Percentiles rank a stretch among this genome's conserved stretches.
These are phyloP conservation scores for Acrocyrtus sp. DNA, from an alignment of 2,888 invertebrate species.

Conservation along the genomic window DNA sequence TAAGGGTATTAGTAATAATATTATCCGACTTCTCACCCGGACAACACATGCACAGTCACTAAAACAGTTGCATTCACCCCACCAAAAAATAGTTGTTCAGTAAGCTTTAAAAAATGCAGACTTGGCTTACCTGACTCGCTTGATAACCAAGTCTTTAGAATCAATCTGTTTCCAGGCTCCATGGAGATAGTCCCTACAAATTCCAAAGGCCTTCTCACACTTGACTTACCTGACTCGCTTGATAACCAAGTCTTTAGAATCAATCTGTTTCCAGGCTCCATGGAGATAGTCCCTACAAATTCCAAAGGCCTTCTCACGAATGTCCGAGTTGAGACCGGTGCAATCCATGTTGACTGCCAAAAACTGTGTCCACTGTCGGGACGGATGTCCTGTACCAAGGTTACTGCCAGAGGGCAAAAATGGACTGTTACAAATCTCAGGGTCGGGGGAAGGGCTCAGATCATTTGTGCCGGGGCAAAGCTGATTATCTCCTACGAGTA, in stretches of 20 bases:
- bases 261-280: slow-evolving; percentile 89
- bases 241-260: slow-evolving; percentile 79
- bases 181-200: slow-evolving; percentile 89
- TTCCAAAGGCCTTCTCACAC: slow-evolving; percentile 84
- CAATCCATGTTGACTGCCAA: slow-evolving; percentile 51
- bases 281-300: slow-evolving; percentile 90
- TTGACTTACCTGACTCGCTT: slow-evolving; percentile 86
- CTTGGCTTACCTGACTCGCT: slow-evolving; percentile 85
- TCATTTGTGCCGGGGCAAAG: not conserved
- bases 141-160: slow-evolving; percentile 80
- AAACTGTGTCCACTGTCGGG: slow-evolving; percentile 46
- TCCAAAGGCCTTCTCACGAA: slow-evolving; percentile 83
- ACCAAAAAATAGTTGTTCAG: too few relatives aligned
- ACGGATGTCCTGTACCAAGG: slow-evolving; percentile 28
- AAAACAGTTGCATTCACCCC: too few relatives aligned
- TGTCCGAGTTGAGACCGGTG: slow-evolving; percentile 70
- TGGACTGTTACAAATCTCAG: slow-evolving; percentile 16
- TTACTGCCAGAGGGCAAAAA: slow-evolving; percentile 12
- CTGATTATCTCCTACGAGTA: slow-evolving; percentile 15
- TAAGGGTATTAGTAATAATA: too few relatives aligned
- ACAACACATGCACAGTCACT: too few relatives aligned
- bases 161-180: slow-evolving; percentile 90
- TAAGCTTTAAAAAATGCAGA: too few relatives aligned
- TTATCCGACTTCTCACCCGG: too few relatives aligned
- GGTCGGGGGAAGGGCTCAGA: slow-evolving; percentile 1